Conservation (phyloP, 2,113 vertebrate species). For the Lepidothrix coronata region DNA sequence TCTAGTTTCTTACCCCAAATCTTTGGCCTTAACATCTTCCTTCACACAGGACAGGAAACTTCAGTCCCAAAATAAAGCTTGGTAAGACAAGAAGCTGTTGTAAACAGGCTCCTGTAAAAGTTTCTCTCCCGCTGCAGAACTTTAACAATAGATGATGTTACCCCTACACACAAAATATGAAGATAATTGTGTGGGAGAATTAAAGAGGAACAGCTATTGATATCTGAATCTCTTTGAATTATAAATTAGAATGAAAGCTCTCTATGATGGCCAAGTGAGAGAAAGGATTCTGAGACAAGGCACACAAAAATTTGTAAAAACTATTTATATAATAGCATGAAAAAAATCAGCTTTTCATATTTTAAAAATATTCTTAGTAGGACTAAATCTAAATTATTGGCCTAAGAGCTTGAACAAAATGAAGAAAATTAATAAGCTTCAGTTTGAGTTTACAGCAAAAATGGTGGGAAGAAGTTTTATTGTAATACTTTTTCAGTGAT, state of each 20-base stretch:
- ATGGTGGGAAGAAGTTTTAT: not conserved
- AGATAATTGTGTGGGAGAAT: not conserved
- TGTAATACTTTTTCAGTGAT: not conserved
- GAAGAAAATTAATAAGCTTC: not conserved
- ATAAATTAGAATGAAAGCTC: not conserved
- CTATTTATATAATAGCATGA: not conserved
- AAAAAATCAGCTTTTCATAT: not conserved
- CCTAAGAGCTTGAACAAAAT: not conserved
- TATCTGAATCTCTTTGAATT: not conserved
- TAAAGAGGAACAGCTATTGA: not conserved
- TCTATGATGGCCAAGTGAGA: not conserved
- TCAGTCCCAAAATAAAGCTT: not conserved
- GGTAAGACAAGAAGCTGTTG: not conserved
- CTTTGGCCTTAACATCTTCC: not conserved
- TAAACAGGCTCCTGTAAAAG: not conserved
- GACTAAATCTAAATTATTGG: not conserved
- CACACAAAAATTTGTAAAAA: not conserved
- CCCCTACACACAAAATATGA: not conserved
- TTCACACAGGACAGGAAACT: not conserved
- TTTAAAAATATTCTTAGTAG: not conserved
- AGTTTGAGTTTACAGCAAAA: not conserved
- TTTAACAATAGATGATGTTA: not conserved
- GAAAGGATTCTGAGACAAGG: not conserved
- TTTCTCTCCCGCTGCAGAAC: not conserved
- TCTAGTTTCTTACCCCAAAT: not conserved